Percentiles rank a stretch among this genome's conserved stretches.
These are phyloP conservation scores for Pollachius pollachius DNA, from an alignment of 2,113 vertebrate genomes.

Conservation along the genomic window DNA sequence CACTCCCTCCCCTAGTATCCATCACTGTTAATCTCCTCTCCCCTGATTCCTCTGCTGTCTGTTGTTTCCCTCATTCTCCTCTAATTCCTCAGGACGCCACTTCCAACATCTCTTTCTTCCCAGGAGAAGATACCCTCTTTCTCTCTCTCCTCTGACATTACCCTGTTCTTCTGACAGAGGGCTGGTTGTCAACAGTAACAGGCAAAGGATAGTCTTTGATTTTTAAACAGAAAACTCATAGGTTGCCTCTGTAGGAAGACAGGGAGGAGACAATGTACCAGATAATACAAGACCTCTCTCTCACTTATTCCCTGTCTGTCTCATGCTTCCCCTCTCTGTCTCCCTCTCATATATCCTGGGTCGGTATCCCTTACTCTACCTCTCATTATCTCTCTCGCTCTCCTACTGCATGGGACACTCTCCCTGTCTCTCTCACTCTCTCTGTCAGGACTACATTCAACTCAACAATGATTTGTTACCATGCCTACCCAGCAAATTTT, in stretches of 20 bases:
- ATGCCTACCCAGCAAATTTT: too few relatives aligned
- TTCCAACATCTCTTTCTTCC: constrained; percentile 13
- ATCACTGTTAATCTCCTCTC: constrained; percentile 4
- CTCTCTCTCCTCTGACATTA: constrained; percentile 26
- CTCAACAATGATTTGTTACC: too few relatives aligned
- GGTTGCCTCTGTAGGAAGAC: too few relatives aligned
- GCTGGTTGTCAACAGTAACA: constrained; percentile 46
- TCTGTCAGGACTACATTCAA: too few relatives aligned
- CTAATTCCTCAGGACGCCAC: constrained; percentile 8
- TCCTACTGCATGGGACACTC: too few relatives aligned
- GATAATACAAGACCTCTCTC: background rate
- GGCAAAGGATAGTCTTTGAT: constrained; percentile 43
- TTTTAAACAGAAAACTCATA: too few relatives aligned
- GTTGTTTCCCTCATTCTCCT: background rate
- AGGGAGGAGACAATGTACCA: too few relatives aligned
- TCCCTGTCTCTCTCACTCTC: too few relatives aligned
- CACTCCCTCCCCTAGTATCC: background rate
- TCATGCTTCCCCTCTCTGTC: background rate
- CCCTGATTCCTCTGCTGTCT: constrained; percentile 17
- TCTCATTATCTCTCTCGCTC: too few relatives aligned
- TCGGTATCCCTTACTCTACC: too few relatives aligned
- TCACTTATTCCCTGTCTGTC: too few relatives aligned
- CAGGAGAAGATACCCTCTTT: constrained; percentile 1
- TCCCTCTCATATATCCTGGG: too few relatives aligned
- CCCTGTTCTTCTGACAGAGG: constrained; percentile 32